These are phyloP conservation scores for Protosalanx chinensis DNA, from an alignment of 2,797 vertebrate species.

Conservation along the genomic window DNA sequence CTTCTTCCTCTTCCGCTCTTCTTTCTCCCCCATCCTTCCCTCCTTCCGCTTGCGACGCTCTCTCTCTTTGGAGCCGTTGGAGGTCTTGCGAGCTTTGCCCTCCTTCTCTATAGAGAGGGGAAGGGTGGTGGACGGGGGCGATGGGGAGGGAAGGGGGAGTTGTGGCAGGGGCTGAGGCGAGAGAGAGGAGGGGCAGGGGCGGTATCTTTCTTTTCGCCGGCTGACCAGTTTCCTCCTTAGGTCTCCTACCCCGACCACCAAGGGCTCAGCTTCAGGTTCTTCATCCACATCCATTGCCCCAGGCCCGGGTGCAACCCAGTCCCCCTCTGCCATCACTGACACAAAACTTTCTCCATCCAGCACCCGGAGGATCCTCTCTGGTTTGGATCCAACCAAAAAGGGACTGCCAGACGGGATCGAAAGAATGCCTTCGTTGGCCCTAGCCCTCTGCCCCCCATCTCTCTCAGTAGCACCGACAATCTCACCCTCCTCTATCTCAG, in stretches of 20 bases:
- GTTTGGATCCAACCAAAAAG: conserved; percentile 66
- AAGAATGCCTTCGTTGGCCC: conserved; percentile 49
- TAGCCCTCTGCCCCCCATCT: conserved; percentile 54
- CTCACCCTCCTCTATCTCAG: conserved; percentile 92
- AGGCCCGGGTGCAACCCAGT: conserved; percentile 59
- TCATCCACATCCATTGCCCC: conserved; percentile 48
- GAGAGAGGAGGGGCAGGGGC: conserved; percentile 69
- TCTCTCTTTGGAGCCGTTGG: conserved; percentile 67
- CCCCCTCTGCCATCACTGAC: conserved; percentile 81
- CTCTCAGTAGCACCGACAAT: conserved; percentile 79
- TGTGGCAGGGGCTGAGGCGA: conserved; percentile 54
- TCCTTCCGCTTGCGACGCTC: conserved; percentile 68
- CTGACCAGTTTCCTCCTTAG: conserved; percentile 85
- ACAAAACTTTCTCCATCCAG: conserved; percentile 86
- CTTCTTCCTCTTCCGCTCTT: conserved; percentile 69
- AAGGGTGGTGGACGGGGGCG: conserved; percentile 42
- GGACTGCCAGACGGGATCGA: conserved; percentile 51
- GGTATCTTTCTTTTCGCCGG: conserved; percentile 80
- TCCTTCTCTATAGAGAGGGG: conserved; percentile 55
- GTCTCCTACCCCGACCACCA: conserved; percentile 76
- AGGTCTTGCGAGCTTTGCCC: conserved; percentile 67
- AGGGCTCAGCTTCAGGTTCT: conserved; percentile 64
- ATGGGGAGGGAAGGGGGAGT: conserved; percentile 41
- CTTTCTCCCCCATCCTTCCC: conserved; percentile 59
- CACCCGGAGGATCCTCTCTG: conserved; percentile 76